These are phyloP conservation scores for Isichthys henryi DNA, from an alignment of 2,113 vertebrate species.

Conservation along the genomic window DNA sequence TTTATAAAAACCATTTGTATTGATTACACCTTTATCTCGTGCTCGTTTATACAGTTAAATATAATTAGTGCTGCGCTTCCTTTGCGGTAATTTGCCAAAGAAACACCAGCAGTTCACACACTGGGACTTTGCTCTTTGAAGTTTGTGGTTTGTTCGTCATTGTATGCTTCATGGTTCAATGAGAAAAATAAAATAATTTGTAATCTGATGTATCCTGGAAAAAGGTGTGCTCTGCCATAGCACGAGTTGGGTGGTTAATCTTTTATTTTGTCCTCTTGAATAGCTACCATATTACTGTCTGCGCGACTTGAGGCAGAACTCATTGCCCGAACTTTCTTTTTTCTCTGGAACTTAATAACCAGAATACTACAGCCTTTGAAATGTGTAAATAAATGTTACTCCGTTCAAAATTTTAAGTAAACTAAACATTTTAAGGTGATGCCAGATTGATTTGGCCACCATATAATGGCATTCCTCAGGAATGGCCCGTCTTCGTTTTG, in stretches of 20 bases:
- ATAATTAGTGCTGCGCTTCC: neutral
- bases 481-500: neutral
- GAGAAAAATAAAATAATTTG: neutral
- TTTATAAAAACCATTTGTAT: neutral
- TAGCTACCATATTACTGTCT: neutral
- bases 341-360: neutral
- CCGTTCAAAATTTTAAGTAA: neutral
- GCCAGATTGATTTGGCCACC: neutral
- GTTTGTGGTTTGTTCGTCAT: neutral
- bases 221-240: neutral
- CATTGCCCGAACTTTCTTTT: neutral
- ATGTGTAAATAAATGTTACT: neutral
- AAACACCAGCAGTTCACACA: neutral
- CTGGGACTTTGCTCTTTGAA: neutral
- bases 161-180: neutral
- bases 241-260: neutral
- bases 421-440: neutral
- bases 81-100: neutral
- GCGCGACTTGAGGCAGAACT: neutral
- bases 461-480: neutral
- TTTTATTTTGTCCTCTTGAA: neutral
- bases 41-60: neutral
- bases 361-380: neutral
- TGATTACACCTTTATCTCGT: neutral
- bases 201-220: neutral